A percentile compares a stretch with the other conserved stretches of the same genome.
phyloP scores from a whole-genome alignment of 2,113 vertebrate species.

The Rana temporaria region DNA sequence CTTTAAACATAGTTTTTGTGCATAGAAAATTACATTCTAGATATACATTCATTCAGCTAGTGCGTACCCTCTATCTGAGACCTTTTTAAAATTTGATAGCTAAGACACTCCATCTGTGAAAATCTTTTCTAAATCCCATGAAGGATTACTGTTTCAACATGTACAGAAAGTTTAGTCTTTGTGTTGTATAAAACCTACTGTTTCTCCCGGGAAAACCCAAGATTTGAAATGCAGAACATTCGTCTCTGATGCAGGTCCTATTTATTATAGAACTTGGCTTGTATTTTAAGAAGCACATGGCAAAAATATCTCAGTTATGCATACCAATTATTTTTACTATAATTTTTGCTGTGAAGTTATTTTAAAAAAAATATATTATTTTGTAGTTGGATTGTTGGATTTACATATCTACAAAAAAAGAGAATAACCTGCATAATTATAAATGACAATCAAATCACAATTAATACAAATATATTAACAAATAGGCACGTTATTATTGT shows the following conservation, averaged over 20 bases:
- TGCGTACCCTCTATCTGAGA: constrained; percentile 47
- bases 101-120: constrained; percentile 56
- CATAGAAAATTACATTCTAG: constrained; percentile 35
- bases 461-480: no score
- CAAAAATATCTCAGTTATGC: constrained; percentile 12
- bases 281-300: constrained; percentile 11
- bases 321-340: not conserved
- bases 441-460: no score
- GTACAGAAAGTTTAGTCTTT: constrained; percentile 54
- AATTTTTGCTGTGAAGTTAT: not conserved
- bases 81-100: constrained; percentile 53
- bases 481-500: no score
- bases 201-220: constrained; percentile 38
- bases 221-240: constrained; percentile 52
- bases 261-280: constrained; percentile 26
- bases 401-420: no score
- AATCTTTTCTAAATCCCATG: constrained; percentile 54
- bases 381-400: no score
- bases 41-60: constrained; percentile 37
- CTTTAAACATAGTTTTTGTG: constrained; percentile 11
- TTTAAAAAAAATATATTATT: not conserved
- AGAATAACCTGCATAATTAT: no score
- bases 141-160: constrained; percentile 57
- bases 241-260: constrained; percentile 18
- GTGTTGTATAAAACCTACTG: constrained; percentile 47